Evolutionary conservation across 2,797 vertebrate species (phyloP), one percentile per base, ranked within the genome.

Genomic region (Parotocinclus haroldoi): DNA sequence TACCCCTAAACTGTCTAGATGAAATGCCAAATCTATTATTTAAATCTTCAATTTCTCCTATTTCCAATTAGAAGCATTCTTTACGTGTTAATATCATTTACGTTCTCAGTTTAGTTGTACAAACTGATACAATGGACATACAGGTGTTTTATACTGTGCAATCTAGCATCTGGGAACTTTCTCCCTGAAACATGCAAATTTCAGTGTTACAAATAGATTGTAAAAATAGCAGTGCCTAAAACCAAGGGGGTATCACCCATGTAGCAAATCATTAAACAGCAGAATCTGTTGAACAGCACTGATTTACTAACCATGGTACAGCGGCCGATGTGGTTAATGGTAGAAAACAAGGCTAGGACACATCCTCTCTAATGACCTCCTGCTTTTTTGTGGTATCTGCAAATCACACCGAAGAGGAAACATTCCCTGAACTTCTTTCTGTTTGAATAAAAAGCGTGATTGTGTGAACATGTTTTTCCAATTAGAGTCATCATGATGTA

Each of bases 391-490:
- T 59, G 56, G 66, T 54, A 49, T 62, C 51, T 68, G 19, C 14
- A 60, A 60, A 68, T 52, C 39, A 55, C 49, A 39, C 58, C 50
- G 54, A 54, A 54, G 51, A 55, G 58, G 50, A 68, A 54, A 54
- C 14, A 10, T 55, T 46, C 36, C 59, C 57, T 45, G 42, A 49
- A 18, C 58, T 55, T 46, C 39, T 68, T 68, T 55, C 51, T 68
- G 42, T 27, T 14, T 62, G 51, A 60, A 27, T 38, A 46, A 54
- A 68, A 61, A 62, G 51, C 36, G 7, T 12, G 36, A 69, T 55
- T 69, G 67, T 49, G 66, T 16, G 50, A 68, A 68, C 58, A 69
- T 44, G 5, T 69, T 62, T 62, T 69, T 69, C 58, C 44, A 69
- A 69, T 69, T 60, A 62, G 39, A 59, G 50, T 46, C 0, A 13